A percentile compares a stretch with the other conserved stretches of the same genome.
Conservation (phyloP, 2,113 vertebrate genomes). For the Fulica atra region DNA sequence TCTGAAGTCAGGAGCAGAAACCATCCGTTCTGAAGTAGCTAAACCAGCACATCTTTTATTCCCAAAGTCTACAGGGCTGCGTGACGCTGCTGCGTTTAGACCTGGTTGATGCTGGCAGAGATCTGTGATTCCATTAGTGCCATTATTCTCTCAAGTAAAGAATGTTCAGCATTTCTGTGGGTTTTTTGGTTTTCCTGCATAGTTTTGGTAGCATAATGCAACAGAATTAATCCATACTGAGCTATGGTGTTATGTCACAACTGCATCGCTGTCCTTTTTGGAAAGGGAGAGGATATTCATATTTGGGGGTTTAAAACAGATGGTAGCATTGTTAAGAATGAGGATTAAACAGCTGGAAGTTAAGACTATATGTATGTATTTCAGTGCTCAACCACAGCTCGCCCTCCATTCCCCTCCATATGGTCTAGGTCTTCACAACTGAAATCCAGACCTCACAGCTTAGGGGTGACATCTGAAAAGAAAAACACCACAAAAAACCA, state of each 20-base stretch:
- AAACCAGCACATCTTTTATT: background rate
- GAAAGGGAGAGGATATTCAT: background rate
- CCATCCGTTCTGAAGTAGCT: background rate
- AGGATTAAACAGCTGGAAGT: background rate
- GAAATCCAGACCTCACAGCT: background rate
- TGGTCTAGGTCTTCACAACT: background rate
- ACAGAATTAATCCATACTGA: background rate
- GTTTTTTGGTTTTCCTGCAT: background rate
- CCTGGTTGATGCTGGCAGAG: background rate
- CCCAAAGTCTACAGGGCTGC: background rate
- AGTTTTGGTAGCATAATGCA: background rate
- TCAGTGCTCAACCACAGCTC: background rate
- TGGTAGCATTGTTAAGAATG: background rate
- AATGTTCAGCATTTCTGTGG: fast-evolving
- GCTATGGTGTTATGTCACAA: background rate
- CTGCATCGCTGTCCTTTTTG: background rate
- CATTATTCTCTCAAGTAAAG: background rate
- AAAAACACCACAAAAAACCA: background rate
- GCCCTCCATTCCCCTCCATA: background rate
- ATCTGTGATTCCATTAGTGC: background rate
- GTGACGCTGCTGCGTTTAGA: background rate
- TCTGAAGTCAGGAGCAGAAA: background rate
- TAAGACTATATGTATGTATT: background rate
- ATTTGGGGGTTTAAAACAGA: background rate
- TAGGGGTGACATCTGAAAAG: background rate